Percentiles rank a stretch among this genome's conserved stretches.
phyloP scores from a whole-genome alignment of 2,113 vertebrate species.

The Leucopternis melanops region DNA sequence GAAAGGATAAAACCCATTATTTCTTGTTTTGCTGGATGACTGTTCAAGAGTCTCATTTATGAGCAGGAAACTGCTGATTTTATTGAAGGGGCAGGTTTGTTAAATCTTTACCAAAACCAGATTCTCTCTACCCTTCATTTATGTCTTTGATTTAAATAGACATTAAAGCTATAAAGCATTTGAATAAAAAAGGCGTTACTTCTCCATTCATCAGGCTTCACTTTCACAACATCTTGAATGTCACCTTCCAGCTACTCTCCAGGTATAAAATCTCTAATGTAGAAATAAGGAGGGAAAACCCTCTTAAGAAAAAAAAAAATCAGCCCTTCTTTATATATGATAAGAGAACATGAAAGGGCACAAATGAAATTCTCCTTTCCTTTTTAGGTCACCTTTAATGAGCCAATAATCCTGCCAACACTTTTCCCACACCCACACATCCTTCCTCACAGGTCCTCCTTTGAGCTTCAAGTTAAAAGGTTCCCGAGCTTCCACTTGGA shows the following conservation, averaged over 20 bases:
- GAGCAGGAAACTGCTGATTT: neutral
- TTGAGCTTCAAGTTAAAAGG: constrained; percentile 56
- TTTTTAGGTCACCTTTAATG: neutral
- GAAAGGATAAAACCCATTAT: neutral
- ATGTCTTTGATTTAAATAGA: neutral
- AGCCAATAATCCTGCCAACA: neutral
- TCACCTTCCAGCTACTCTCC: neutral
- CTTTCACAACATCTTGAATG: neutral
- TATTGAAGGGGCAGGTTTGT: constrained; percentile 5
- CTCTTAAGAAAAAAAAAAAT: neutral
- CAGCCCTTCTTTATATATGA: neutral
- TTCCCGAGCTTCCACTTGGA: constrained; percentile 26
- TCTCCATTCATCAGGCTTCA: neutral
- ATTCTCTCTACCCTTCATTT: neutral
- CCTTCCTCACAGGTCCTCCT: constrained; percentile 42
- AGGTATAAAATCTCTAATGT: neutral
- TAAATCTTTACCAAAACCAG: neutral
- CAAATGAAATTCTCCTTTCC: neutral
- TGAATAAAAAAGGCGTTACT: neutral
- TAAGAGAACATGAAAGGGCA: neutral
- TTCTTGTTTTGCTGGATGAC: neutral
- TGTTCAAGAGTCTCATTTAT: neutral
- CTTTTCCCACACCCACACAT: constrained; percentile 3
- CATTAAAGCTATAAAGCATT: neutral
- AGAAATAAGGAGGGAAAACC: neutral